Conservation (phyloP, 2,797 vertebrate genomes). For the Acanthopagrus latus region DNA sequence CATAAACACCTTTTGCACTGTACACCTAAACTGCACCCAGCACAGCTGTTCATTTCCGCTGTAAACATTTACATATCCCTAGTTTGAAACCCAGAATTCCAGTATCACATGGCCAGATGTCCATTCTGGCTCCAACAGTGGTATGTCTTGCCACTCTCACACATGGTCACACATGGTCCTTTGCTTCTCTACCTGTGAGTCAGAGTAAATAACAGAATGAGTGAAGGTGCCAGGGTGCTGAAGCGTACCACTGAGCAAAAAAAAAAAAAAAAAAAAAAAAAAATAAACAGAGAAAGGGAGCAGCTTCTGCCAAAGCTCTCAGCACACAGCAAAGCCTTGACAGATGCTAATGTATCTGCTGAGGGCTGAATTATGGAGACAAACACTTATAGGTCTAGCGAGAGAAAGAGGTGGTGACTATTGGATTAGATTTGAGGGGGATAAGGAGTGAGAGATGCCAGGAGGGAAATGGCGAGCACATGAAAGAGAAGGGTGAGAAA, state of each 20-base stretch:
- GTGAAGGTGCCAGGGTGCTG: constrained; percentile 61
- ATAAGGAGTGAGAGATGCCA: constrained; percentile 13
- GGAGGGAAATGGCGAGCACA: constrained; percentile 12
- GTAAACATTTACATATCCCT: constrained; percentile 65
- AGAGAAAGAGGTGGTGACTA: constrained; percentile 29
- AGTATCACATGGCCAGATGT: constrained; percentile 67
- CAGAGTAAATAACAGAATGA: constrained; percentile 72
- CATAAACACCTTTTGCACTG: constrained; percentile 47
- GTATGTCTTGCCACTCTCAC: constrained; percentile 45
- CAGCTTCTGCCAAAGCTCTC: constrained; percentile 61
- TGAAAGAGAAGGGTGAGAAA: neutral
- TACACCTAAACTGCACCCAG: constrained; percentile 36
- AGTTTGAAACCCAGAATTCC: constrained; percentile 47
- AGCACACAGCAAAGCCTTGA: constrained; percentile 52
- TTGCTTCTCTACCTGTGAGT: constrained; percentile 71
- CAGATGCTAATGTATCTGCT: constrained; percentile 73
- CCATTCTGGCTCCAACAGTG: constrained; percentile 54
- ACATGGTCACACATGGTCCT: constrained; percentile 56
- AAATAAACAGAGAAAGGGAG: constrained; percentile 11
- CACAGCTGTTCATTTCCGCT: constrained; percentile 56
- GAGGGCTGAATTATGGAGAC: constrained; percentile 69
- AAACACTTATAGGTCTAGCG: constrained; percentile 44
- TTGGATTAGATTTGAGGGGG: constrained; percentile 43
- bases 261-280: constrained; percentile 5
- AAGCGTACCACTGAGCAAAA: constrained; percentile 60